Percentiles rank a stretch among this genome's conserved stretches.
Evolutionary conservation across 2,797 vertebrate species (phyloP).

Genomic region (Otus scops): DNA sequence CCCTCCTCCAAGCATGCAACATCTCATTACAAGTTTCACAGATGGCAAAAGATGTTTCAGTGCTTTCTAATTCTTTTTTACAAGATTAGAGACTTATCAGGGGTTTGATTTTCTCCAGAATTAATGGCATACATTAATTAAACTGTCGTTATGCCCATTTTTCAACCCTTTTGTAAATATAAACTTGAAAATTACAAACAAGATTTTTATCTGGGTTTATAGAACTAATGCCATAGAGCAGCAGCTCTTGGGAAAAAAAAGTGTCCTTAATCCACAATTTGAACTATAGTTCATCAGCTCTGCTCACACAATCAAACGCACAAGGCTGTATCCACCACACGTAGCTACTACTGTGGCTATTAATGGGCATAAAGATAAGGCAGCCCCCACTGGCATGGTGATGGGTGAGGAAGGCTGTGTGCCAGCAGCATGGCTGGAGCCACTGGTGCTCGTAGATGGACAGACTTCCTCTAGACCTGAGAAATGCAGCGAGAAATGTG

Average conservation of each 20-base stretch:
- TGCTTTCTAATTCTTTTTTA: slow-evolving; percentile 29
- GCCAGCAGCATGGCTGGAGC: not conserved
- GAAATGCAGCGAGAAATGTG: not conserved
- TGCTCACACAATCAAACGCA: accelerated
- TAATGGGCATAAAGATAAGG: not conserved
- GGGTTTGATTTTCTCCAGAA: not conserved
- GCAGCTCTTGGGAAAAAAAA: not conserved
- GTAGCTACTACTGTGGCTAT: not conserved
- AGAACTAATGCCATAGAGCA: not conserved
- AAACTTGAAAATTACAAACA: not conserved
- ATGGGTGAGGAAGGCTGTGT: not conserved
- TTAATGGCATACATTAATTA: slow-evolving; percentile 22
- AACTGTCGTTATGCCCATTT: slow-evolving; percentile 8
- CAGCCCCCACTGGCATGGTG: accelerated
- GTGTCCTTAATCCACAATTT: not conserved
- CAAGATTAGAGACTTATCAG: slow-evolving; percentile 13
- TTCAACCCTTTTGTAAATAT: not conserved
- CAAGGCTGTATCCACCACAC: not conserved
- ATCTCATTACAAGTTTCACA: slow-evolving; percentile 34
- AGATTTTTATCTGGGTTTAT: slow-evolving; percentile 37
- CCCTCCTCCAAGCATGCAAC: slow-evolving; percentile 34
- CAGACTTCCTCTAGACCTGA: not conserved
- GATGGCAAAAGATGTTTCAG: slow-evolving; percentile 3
- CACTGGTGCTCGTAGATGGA: accelerated
- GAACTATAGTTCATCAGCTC: not conserved